Conservation (phyloP, 2,888 invertebrate genomes). For the Galerucella calmariensis region DNA sequence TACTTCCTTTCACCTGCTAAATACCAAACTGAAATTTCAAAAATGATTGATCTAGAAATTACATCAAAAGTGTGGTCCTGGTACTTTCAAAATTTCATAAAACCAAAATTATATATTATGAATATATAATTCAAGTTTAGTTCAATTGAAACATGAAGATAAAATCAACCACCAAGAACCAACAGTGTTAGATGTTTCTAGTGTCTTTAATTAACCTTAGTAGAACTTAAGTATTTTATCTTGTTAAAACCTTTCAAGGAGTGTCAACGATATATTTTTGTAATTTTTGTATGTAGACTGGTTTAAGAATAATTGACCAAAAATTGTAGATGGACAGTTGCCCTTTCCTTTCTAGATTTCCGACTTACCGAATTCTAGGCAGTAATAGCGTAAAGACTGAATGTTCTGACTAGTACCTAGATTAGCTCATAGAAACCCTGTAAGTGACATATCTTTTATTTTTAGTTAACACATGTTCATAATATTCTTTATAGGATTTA, state of each 20-base stretch:
- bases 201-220: slow-evolving; percentile 22
- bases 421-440: slow-evolving; percentile 42
- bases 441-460: slow-evolving; percentile 54
- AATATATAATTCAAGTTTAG: too few relatives aligned
- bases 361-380: slow-evolving; percentile 39
- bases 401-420: slow-evolving; percentile 50
- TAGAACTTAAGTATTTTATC: slow-evolving; percentile 20
- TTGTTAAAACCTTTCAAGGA: slow-evolving; percentile 39
- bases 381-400: slow-evolving; percentile 52
- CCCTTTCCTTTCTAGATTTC: slow-evolving; percentile 38
- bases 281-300: slow-evolving; percentile 61
- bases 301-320: slow-evolving; percentile 46
- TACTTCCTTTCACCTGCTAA: too few relatives aligned
- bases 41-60: too few relatives aligned
- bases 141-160: background rate
- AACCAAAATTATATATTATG: too few relatives aligned
- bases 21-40: too few relatives aligned
- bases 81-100: too few relatives aligned
- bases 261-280: slow-evolving; percentile 62
- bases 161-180: background rate
- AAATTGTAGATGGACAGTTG: slow-evolving; percentile 39
- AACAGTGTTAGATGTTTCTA: slow-evolving; percentile 6
- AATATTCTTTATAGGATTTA: background rate
- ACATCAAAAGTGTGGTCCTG: too few relatives aligned
- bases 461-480: background rate